A percentile compares a stretch with the other conserved stretches of the same genome.
phyloP scores from a whole-genome alignment of 2,888 invertebrate genomes.

The Lapara coniferarum region DNA sequence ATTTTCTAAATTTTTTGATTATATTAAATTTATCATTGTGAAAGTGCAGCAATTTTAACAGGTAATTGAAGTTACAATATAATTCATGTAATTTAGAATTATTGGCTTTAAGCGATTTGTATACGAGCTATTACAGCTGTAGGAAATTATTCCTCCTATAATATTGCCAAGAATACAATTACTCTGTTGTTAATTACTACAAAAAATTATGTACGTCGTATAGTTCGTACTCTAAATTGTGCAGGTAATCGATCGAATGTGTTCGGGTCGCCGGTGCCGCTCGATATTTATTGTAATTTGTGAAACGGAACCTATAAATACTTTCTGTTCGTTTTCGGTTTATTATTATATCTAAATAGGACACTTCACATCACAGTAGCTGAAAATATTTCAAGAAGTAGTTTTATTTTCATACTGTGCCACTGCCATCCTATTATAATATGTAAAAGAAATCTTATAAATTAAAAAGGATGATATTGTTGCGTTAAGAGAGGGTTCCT shows the following conservation, averaged over 20 bases:
- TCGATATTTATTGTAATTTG: conserved; percentile 7
- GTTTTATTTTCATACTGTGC: neutral
- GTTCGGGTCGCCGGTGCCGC: neutral
- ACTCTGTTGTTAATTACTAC: neutral
- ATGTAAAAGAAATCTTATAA: too few relatives aligned
- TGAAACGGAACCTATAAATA: conserved; percentile 9
- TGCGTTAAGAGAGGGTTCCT: too few relatives aligned
- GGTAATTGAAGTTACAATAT: too few relatives aligned
- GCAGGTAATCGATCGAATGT: neutral
- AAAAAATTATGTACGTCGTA: neutral
- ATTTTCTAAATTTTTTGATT: too few relatives aligned
- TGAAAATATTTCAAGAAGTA: neutral
- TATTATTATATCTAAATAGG: neutral
- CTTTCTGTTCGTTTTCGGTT: neutral
- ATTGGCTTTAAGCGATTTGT: too few relatives aligned
- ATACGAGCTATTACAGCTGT: too few relatives aligned
- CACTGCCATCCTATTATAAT: neutral
- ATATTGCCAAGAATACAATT: neutral
- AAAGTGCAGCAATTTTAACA: too few relatives aligned
- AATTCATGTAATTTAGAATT: too few relatives aligned
- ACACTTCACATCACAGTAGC: neutral
- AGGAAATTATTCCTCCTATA: too few relatives aligned
- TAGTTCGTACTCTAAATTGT: neutral
- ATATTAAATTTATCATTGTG: too few relatives aligned
- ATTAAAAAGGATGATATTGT: too few relatives aligned